Base-by-base conservation (phyloP, 2,888 invertebrate species). In the Cloeon dipterum region DNA sequence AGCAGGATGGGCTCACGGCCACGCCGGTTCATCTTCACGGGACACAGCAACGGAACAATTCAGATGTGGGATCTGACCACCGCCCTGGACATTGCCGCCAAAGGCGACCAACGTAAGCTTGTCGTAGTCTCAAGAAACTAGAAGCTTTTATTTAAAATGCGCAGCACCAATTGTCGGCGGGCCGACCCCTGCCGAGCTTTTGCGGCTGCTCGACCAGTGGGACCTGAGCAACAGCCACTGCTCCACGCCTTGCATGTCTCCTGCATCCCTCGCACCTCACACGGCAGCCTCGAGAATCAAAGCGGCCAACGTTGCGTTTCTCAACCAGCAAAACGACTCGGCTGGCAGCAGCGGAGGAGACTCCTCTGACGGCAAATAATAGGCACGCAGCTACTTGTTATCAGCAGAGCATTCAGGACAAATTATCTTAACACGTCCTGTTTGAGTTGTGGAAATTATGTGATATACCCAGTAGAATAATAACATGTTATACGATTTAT, bases 61-160 rank as follows among this genome's bases (percentile, higher is more conserved):
- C 91, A 91, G 61, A 88, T 96, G 82, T 98, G 96, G 94, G 96
- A 98, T 62, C 65, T 98, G 41, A 91, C 91, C 11, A 94, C 89
- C 8, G 93, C 89, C 11, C 62, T 96, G 37, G 88, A 93, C 58
- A 67, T 78, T 44, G 65, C 70, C 13, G 59, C 62, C 40, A 53
- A 51, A 46, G 53, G 53, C 49, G 57, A 45, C 58, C 61, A 49
- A 60, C 41, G 45, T 45, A 34, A 23, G 40, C 13, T 10, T 11
- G 14, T 26, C 35, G 34, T 11, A 20, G 1, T 10, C n/a, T n/a
- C n/a, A n/a, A n/a, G n/a, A n/a, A n/a, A n/a, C n/a, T n/a, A n/a
- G 23, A 8, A 23, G 8, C n/a, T n/a, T n/a, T n/a, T n/a, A n/a
- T n/a, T n/a, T n/a, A n/a, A n/a, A n/a, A n/a, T n/a, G n/a, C n/a